Evolutionary conservation across 2,888 invertebrate genomes (phyloP).

Genomic region (Chrysolina oricalcia): DNA sequence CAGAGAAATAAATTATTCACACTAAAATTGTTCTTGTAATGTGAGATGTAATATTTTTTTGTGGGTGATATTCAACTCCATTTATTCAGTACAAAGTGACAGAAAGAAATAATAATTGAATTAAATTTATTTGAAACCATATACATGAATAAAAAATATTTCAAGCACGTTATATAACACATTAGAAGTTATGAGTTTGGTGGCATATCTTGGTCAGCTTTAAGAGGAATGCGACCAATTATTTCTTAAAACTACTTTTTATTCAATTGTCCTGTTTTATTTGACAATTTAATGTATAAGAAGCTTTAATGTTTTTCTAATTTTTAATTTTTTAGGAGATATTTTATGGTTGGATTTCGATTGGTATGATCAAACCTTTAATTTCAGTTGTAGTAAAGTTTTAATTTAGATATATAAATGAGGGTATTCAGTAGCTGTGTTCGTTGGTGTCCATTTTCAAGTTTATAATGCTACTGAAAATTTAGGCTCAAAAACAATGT

Average conservation of each 20-base stretch:
- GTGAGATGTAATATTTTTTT: too few species aligned
- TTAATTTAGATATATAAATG: constrained; percentile 43
- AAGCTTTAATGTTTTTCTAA: not conserved
- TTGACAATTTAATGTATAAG: not conserved
- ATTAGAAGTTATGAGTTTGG: not conserved
- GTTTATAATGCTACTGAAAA: constrained; percentile 61
- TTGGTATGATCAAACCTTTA: not conserved
- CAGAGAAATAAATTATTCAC: too few species aligned
- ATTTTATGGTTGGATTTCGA: not conserved
- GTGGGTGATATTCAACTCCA: too few species aligned
- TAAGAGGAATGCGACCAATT: not conserved
- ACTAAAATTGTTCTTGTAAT: too few species aligned
- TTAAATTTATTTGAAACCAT: not conserved
- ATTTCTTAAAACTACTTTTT: constrained; percentile 11
- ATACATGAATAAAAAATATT: not conserved
- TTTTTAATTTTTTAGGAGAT: constrained; percentile 15
- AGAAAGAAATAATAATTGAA: not conserved
- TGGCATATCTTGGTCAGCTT: not conserved
- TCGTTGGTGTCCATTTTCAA: constrained; percentile 60
- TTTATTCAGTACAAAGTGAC: too few species aligned
- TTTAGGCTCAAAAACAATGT: constrained; percentile 60
- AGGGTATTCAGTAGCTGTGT: constrained; percentile 61
- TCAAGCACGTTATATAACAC: not conserved
- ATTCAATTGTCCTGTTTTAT: not conserved
- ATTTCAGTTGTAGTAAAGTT: constrained; percentile 12